Evolutionary conservation across 2,797 vertebrate genomes (phyloP), one percentile per base, ranked within the genome.

Genomic region (Sebastes vulpes): DNA sequence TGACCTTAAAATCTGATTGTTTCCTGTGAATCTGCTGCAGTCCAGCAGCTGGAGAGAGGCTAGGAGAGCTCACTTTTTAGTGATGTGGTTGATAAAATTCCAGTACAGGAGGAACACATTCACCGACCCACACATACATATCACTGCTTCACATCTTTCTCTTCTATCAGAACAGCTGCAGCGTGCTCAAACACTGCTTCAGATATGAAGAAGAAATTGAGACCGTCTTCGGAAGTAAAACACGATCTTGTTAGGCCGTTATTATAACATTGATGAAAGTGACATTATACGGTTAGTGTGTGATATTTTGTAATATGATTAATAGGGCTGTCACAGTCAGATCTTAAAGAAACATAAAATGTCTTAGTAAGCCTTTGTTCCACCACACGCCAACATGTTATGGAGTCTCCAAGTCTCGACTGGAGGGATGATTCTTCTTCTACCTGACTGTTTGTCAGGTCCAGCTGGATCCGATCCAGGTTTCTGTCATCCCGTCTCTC

Each of bases 81-180:
- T 54, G 82, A 85, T 84, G 23, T 31, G 18, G 7, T 10, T 65
- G 84, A 89, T 84, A 88, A 77, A 54, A 77, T 59, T 72, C 52
- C 77, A 57, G 65, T 6, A 9, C 16, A 14, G 63, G 12, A 60
- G 46, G 46, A 48, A n/a, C 18, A 21, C 3, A 23, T 64, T 63
- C 16, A 53, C 12, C 0, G 2, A 65, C 57, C 28, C 53, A 20
- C 77, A 53, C 66, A 69, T 6, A 20, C 50, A 26, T 28, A 46
- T 78, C 70, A 3, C 0, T 0, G 10, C n/a, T 52, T 68, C 48
- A 50, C 48, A 78, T 74, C 56, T 84, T 58, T 42, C 18, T 64
- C 65, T 48, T 54, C 23, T 23, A 10, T 63, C 18, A 20, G 20
- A 72, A 21, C 63, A 77, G 48, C 71, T 60, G 58, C 28, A 12